Evolutionary conservation across 2,888 invertebrate species (phyloP).

Genomic region (Pediacus dermestoides): DNA sequence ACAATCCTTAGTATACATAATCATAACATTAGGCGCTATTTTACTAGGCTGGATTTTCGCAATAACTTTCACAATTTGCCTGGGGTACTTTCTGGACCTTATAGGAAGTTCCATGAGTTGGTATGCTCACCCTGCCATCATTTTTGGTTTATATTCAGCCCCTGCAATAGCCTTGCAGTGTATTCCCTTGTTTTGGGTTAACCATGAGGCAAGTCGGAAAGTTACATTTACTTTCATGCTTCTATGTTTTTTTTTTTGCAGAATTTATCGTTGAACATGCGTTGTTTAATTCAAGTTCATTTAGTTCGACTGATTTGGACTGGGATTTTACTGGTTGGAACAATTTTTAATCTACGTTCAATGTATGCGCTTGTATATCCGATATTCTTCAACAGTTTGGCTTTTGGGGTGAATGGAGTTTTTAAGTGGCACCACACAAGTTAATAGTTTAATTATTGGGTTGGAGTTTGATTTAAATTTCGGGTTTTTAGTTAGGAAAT

Average conservation of each 20-base stretch:
- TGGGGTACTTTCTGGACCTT: slow-evolving; percentile 29
- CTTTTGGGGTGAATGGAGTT: slow-evolving; percentile 34
- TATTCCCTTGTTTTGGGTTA: slow-evolving; percentile 23
- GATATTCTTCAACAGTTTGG: slow-evolving; percentile 41
- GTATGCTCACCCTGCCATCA: slow-evolving; percentile 34
- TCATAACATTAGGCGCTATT: slow-evolving; percentile 22
- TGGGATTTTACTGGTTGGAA: slow-evolving; percentile 36
- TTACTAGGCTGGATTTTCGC: slow-evolving; percentile 34
- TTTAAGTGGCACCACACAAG: slow-evolving; percentile 34
- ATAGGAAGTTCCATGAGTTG: slow-evolving; percentile 38
- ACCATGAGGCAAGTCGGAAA: slow-evolving; percentile 27
- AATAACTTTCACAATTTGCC: slow-evolving; percentile 18
- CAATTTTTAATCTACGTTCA: slow-evolving; percentile 38
- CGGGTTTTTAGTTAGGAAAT: slow-evolving; percentile 32
- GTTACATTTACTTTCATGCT: slow-evolving; percentile 1
- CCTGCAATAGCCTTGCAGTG: slow-evolving; percentile 31
- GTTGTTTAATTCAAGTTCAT: slow-evolving; percentile 40
- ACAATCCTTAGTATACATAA: slow-evolving; percentile 24
- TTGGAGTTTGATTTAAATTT: slow-evolving; percentile 6
- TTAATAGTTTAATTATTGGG: slow-evolving; percentile 21
- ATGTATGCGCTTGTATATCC: slow-evolving; percentile 41
- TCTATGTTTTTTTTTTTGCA: slow-evolving; percentile 26
- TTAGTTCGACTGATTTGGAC: slow-evolving; percentile 44
- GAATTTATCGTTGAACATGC: slow-evolving; percentile 34
- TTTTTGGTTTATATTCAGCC: slow-evolving; percentile 34